These are phyloP conservation scores for Thomomys bottae DNA, from an alignment of 2,113 vertebrate species.

Conservation along the genomic window DNA sequence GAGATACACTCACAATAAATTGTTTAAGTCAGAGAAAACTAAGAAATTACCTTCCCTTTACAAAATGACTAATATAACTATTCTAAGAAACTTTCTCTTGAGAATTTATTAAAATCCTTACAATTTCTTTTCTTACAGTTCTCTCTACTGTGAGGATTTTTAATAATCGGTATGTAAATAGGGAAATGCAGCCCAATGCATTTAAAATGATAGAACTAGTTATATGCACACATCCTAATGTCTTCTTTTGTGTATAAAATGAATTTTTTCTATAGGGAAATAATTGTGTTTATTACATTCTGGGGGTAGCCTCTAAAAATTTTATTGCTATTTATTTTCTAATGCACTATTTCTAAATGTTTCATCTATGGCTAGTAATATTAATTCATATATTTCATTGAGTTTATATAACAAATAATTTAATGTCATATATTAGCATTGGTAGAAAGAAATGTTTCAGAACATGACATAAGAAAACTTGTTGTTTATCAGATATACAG, in stretches of 20 bases:
- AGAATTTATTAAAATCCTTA: constrained; percentile 1
- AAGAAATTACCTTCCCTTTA: background rate
- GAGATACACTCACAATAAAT: background rate
- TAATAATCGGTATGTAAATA: background rate
- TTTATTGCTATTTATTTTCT: background rate
- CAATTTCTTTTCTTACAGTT: background rate
- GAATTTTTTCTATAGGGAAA: background rate
- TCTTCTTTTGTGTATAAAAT: background rate
- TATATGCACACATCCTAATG: background rate
- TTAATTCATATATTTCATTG: background rate
- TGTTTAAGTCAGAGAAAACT: background rate
- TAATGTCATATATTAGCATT: background rate
- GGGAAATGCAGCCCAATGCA: background rate
- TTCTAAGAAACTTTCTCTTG: background rate
- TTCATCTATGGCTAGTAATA: background rate
- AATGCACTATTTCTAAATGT: background rate
- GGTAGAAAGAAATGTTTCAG: background rate
- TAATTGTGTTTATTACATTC: background rate
- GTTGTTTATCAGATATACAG: background rate
- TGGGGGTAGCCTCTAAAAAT: background rate
- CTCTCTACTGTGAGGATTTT: background rate
- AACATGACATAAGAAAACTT: background rate
- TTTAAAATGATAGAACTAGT: background rate
- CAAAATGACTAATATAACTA: background rate
- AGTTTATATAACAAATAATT: background rate